Evolutionary conservation across 2,888 invertebrate genomes (phyloP).

Genomic region (Bruchidius siliquastri): DNA sequence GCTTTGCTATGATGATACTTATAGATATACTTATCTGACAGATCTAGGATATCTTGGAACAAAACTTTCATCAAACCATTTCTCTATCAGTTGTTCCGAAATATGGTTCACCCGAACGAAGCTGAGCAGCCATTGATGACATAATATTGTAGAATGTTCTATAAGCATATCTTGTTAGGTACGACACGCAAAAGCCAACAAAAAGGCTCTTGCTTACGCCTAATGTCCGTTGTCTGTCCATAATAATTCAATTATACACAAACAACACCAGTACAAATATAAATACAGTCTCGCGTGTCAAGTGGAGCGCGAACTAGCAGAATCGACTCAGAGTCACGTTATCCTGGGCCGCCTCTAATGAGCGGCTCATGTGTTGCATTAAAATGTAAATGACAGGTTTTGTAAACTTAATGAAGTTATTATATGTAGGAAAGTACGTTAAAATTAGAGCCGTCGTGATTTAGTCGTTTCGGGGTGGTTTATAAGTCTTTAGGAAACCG

Average conservation of each 20-base stretch:
- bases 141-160: not conserved
- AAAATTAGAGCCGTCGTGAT: not conserved
- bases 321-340: not conserved
- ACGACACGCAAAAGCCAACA: not conserved
- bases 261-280: slow-evolving; percentile 20
- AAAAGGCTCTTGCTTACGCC: slow-evolving; percentile 6
- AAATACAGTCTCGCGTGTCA: slow-evolving; percentile 16
- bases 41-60: too few species aligned
- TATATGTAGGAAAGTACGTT: slow-evolving; percentile 8
- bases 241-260: slow-evolving; percentile 30
- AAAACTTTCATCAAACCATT: too few species aligned
- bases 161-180: not conserved
- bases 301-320: not conserved
- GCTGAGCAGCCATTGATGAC: too few species aligned
- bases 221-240: slow-evolving; percentile 6
- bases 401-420: slow-evolving; percentile 20
- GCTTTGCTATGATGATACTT: too few species aligned
- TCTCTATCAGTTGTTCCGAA: too few species aligned
- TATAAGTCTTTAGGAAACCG: not conserved
- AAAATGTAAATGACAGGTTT: slow-evolving; percentile 23
- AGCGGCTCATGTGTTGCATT: slow-evolving; percentile 21
- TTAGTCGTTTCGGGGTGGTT: not conserved
- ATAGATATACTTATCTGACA: too few species aligned
- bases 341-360: slow-evolving; percentile 9
- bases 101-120: too few species aligned